These are phyloP conservation scores for Saxicola maurus DNA, from an alignment of 2,797 vertebrate species.

Conservation along the genomic window DNA sequence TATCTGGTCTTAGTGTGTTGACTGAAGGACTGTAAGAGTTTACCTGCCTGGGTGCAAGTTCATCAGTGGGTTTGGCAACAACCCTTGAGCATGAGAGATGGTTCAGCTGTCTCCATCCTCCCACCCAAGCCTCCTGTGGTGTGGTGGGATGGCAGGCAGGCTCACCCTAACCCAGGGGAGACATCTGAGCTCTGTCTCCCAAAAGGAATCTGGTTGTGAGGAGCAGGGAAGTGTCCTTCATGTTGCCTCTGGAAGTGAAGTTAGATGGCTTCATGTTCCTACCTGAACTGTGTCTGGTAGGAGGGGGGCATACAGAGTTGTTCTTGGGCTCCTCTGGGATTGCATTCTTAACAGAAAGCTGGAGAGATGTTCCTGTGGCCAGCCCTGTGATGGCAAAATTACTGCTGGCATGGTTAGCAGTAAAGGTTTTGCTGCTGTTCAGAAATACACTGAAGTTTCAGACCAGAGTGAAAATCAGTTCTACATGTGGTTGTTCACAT, in stretches of 20 bases:
- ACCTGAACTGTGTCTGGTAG: neutral
- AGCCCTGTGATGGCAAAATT: slow-evolving; percentile 12
- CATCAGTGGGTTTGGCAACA: neutral
- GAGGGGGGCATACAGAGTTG: neutral
- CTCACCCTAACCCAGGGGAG: neutral
- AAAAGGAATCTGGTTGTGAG: neutral
- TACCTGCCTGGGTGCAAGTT: neutral
- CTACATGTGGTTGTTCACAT: neutral
- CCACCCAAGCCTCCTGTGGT: neutral
- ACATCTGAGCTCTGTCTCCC: neutral
- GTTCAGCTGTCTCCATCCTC: neutral
- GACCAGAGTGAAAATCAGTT: neutral
- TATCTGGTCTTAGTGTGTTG: neutral
- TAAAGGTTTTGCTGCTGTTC: slow-evolving; percentile 16
- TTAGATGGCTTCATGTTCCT: neutral
- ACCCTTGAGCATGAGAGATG: neutral
- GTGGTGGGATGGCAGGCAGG: neutral
- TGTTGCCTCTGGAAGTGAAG: neutral
- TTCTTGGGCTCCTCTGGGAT: neutral
- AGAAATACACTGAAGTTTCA: neutral
- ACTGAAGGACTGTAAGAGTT: neutral
- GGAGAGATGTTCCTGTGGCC: neutral
- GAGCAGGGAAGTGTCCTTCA: neutral
- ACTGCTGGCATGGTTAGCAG: slow-evolving; percentile 12
- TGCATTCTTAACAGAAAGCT: neutral